These are phyloP conservation scores for Cetoscarus ocellatus DNA, from an alignment of 2,797 vertebrate species.

Conservation along the genomic window DNA sequence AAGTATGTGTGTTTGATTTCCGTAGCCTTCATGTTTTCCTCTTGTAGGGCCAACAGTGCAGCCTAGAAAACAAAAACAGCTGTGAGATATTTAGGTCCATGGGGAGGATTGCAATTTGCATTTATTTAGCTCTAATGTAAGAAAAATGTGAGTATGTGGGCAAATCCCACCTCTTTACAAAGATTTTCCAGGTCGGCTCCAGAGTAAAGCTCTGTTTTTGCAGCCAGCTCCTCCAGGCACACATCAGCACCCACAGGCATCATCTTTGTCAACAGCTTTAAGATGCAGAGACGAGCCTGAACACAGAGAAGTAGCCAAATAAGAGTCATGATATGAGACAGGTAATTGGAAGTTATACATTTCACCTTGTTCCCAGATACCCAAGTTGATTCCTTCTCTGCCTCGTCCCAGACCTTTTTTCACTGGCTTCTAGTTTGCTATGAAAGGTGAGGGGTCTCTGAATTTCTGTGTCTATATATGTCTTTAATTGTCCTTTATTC, in stretches of 20 bases:
- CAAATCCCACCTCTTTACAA: conserved; percentile 91
- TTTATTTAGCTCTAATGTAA: background rate
- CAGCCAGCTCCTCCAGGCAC: conserved; percentile 86
- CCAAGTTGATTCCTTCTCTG: too few species aligned
- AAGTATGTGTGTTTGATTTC: conserved; percentile 87
- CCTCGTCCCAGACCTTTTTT: too few species aligned
- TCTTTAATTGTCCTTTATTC: too few species aligned
- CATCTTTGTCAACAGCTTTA: conserved; percentile 86
- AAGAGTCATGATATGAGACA: background rate
- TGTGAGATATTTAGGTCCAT: background rate
- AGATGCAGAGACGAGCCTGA: conserved; percentile 90
- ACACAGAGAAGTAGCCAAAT: conserved; percentile 8
- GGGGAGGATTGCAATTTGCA: background rate
- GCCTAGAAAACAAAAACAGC: conserved; percentile 82
- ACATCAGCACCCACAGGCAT: conserved; percentile 88
- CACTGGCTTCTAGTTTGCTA: too few species aligned
- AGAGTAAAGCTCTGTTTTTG: conserved; percentile 87
- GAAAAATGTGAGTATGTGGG: background rate
- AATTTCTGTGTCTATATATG: too few species aligned
- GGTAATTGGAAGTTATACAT: too few species aligned
- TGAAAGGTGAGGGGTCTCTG: too few species aligned
- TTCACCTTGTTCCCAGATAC: too few species aligned
- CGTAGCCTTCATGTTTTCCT: conserved; percentile 87
- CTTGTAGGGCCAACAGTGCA: conserved; percentile 90
- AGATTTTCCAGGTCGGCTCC: conserved; percentile 95